Evolutionary conservation across 2,888 invertebrate species (phyloP), one percentile per base, ranked within the genome.

Genomic region (Acanthosepion lycidas): DNA sequence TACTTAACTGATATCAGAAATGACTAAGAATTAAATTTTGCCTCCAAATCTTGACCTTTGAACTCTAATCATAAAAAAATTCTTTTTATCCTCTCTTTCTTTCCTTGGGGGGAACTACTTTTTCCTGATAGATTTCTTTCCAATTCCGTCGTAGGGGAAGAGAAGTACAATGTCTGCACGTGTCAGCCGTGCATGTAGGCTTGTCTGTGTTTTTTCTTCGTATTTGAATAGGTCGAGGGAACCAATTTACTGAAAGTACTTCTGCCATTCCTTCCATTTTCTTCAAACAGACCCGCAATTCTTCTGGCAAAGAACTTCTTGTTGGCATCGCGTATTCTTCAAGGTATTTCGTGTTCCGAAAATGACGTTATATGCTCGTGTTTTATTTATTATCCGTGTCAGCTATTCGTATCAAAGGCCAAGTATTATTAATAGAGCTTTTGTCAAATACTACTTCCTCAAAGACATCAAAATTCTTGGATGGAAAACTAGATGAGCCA

Each of bases 361-460:
- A 78, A 78, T 78, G 78, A n/a, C 78, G 78, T 33, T n/a, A 4
- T 78, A 5, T n/a, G 12, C 23, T 78, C 15, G n/a, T n/a, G n/a
- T n/a, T n/a, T 78, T 64, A 64, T 64, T 26, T 33, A n/a, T 78
- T 78, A 78, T 78, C 78, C 78, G 78, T 78, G n/a, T 78, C 78
- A 78, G 78, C 78, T 78, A n/a, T 78, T n/a, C 12, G n/a, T n/a
- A n/a, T 78, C 78, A 78, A 78, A 78, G 78, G n/a, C 78, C 15
- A 78, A 78, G 78, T 78, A n/a, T 78, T 78, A 78, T 78, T 78
- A 78, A n/a, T n/a, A 78, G n/a, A 78, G 78, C 78, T 78, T 78
- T 78, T 78, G 78, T 78, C 78, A 78, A 78, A 78, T 78, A 12
- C 78, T n/a, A 8, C 78, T 78, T 78, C 78, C n/a, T 78, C 78